phyloP scores from a whole-genome alignment of 1,140 invertebrate genomes.

The Hylyphantes graminicola region DNA sequence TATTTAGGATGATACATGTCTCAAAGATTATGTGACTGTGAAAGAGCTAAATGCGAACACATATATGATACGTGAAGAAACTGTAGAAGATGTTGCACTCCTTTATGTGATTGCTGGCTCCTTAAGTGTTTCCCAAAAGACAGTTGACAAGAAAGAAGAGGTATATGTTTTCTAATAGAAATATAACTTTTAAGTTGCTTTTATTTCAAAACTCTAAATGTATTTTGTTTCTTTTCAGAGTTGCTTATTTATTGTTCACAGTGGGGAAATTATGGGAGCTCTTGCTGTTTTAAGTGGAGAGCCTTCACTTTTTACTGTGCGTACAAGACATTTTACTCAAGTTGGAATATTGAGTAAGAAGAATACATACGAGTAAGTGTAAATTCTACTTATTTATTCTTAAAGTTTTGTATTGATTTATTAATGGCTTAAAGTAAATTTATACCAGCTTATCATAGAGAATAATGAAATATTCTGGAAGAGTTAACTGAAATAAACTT shows the following conservation, averaged over 20 bases:
- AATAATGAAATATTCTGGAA: too few relatives aligned
- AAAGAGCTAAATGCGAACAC: constrained; percentile 63
- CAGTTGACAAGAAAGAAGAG: constrained; percentile 75
- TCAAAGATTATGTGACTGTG: constrained; percentile 64
- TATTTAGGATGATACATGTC: constrained; percentile 65
- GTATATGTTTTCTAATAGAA: constrained; percentile 64
- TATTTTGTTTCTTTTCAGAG: constrained; percentile 70
- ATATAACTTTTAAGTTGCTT: too few relatives aligned
- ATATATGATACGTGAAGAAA: constrained; percentile 62
- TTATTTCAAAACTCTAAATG: background rate
- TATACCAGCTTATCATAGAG: too few relatives aligned
- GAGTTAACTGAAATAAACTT: too few relatives aligned
- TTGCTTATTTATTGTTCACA: constrained; percentile 85
- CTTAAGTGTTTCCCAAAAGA: constrained; percentile 82
- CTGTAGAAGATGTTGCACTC: constrained; percentile 82
- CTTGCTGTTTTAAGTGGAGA: constrained; percentile 94
- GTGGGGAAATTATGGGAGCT: constrained; percentile 93
- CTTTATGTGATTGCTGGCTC: constrained; percentile 89
- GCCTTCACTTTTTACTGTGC: constrained; percentile 93
- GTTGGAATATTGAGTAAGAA: constrained; percentile 85
- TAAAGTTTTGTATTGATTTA: background rate
- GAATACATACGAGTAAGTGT: constrained; percentile 81
- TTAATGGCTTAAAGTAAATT: too few relatives aligned
- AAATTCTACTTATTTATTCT: background rate
- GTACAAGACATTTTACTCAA: constrained; percentile 82